These are phyloP conservation scores for Benthosema pterotum DNA, from an alignment of 2,797 vertebrate species.

Conservation along the genomic window DNA sequence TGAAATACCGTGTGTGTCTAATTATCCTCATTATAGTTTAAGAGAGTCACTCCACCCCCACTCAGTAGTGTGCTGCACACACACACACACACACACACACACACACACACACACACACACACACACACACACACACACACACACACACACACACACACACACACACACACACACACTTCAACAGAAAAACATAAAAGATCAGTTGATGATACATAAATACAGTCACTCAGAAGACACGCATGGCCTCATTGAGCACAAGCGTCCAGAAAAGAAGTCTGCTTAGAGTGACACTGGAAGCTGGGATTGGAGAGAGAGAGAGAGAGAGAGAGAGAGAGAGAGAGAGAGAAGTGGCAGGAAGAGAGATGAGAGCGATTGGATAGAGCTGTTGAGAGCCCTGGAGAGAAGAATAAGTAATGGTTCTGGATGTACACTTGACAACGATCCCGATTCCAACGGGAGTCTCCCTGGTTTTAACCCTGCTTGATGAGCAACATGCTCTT, in stretches of 20 bases:
- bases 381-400: not conserved
- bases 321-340: constrained; percentile 2
- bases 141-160: constrained; percentile 17
- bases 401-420: not conserved
- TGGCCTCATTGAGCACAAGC: not conserved
- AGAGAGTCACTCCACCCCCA: constrained; percentile 41
- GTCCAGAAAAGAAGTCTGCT: not conserved
- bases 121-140: constrained; percentile 24
- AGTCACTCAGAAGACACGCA: too few relatives aligned
- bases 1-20: constrained; percentile 57
- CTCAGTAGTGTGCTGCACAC: not conserved
- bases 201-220: constrained; percentile 4
- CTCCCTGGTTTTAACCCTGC: too few relatives aligned
- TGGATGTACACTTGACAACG: not conserved
- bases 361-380: not conserved
- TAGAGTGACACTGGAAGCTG: not conserved
- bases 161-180: constrained; percentile 24
- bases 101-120: constrained; percentile 9
- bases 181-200: constrained; percentile 19
- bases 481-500: too few relatives aligned
- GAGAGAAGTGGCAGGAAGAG: not conserved
- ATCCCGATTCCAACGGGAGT: too few relatives aligned
- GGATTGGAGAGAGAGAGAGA: not conserved
- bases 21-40: constrained; percentile 58
- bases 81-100: constrained; percentile 1